These are phyloP conservation scores for Tretioscincus oriximinensis DNA, from an alignment of 2,113 vertebrate species.

Conservation along the genomic window DNA sequence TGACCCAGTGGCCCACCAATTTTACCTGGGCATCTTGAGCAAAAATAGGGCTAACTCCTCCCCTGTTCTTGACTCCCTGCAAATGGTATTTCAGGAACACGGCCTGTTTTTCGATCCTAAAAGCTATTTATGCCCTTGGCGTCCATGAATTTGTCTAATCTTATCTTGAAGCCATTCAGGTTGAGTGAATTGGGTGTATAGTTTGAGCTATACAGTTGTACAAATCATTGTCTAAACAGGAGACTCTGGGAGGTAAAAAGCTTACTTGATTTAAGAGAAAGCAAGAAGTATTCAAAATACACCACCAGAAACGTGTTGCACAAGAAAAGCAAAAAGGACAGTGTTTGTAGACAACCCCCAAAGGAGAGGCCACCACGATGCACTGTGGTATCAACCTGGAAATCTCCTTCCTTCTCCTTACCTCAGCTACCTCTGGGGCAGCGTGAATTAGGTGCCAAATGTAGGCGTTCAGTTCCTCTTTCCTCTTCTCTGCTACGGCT, in stretches of 20 bases:
- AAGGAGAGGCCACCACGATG: neutral
- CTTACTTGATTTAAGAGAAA: neutral
- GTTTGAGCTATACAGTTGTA: too few species aligned
- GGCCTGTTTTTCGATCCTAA: too few species aligned
- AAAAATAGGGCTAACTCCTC: too few species aligned
- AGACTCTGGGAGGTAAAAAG: neutral
- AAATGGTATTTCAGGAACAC: too few species aligned
- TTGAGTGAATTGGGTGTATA: too few species aligned
- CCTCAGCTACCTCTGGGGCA: constrained; percentile 85
- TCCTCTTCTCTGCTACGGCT: constrained; percentile 85
- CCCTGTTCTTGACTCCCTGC: too few species aligned
- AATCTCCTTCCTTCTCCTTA: constrained; percentile 48
- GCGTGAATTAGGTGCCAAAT: constrained; percentile 92
- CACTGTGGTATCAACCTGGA: neutral
- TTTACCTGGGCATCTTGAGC: too few species aligned
- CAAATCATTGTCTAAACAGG: too few species aligned
- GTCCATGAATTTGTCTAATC: too few species aligned
- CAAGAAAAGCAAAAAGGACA: neutral
- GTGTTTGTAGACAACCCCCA: neutral
- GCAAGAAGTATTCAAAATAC: neutral
- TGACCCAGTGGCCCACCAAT: too few species aligned
- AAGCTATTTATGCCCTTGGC: too few species aligned
- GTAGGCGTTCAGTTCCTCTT: constrained; percentile 91
- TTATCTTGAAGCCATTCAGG: too few species aligned
- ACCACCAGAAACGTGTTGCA: neutral